phyloP scores from a whole-genome alignment of 1,140 invertebrate species.

The Drosophila quadrilineata region DNA sequence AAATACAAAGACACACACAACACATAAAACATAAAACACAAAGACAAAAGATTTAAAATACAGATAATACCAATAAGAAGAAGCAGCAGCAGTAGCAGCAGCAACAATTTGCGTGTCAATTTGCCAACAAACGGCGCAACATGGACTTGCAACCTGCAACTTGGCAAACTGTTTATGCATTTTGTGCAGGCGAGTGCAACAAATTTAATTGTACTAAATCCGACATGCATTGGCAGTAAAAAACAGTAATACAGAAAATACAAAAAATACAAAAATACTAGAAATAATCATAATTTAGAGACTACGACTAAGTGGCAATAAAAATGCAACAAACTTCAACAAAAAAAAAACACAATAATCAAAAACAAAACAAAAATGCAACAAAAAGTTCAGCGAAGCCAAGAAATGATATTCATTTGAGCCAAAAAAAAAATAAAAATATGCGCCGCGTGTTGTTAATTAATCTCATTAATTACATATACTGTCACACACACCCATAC shows the following conservation, averaged over 20 bases:
- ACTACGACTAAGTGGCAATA: conserved; percentile 69
- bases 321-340: conserved; percentile 74
- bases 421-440: too few relatives aligned
- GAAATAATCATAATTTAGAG: conserved; percentile 23
- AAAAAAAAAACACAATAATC: too few relatives aligned
- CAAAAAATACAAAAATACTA: conserved; percentile 25
- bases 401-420: conserved; percentile 55
- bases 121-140: conserved; percentile 53
- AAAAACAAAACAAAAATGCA: conserved; percentile 65
- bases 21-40: neutral
- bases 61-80: conserved; percentile 4
- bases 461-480: conserved; percentile 71
- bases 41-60: neutral
- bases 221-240: conserved; percentile 76
- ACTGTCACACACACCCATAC: conserved; percentile 36
- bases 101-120: conserved; percentile 71
- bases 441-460: conserved; percentile 66
- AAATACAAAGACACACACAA: conserved; percentile 31
- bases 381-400: conserved; percentile 46
- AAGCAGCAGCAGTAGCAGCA: conserved; percentile 15
- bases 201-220: conserved; percentile 71
- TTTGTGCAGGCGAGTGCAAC: conserved; percentile 76
- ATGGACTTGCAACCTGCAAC: conserved; percentile 16
- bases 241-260: conserved; percentile 31
- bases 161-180: conserved; percentile 71